Base-by-base conservation (phyloP, 2,888 invertebrate species). In the Chrysopilus asiliformis region DNA sequence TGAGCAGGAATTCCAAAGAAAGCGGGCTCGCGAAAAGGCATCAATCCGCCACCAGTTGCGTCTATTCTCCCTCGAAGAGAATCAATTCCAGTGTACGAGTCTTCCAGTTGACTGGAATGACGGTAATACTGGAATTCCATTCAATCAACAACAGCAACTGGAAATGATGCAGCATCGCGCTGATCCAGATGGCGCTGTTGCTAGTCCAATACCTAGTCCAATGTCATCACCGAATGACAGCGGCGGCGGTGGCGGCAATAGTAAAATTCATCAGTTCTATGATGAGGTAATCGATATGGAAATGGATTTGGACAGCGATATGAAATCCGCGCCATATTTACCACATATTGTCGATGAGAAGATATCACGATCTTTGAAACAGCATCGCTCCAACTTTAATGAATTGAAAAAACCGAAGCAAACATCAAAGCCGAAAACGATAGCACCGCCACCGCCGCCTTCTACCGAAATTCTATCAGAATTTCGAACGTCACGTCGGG, bases 1-100 rank as follows among this genome's bases (percentile, higher is more conserved):
- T 4, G 85, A 86, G 54, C 85, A 86, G 55, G 86, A 87, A 58
- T 87, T 87, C 58, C 85, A 86, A 57, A 70, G 76, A 44, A 86
- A 87, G 60, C 68, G 87, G 28, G 84, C 83, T 24, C 63, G 76
- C 43, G 80, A 81, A 59, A 81, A 80, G 56, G 79, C 79, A 1
- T 75, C 65, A 45, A 81, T 84, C 43, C 64, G 82, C 18, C 80
- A 84, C 47, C 84, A 84, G 55, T 60, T 84, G 45, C 62, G 81
- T 29, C 63, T 83, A 15, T 79, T 77, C 50, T 76, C 74, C 34
- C 70, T 78, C 50, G 75, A 77, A 12, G 69, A 70, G 49, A 60
- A 59, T 30, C 36, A 36, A 31, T n/a, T n/a, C n/a, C 58, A 65
- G 26, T 70, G 67, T 56, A 63, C 68, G 46, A 76, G 75, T 55